A percentile compares a stretch with the other conserved stretches of the same genome.
phyloP scores from a whole-genome alignment of 2,888 invertebrate species.

The Eutolmus rufibarbis region DNA sequence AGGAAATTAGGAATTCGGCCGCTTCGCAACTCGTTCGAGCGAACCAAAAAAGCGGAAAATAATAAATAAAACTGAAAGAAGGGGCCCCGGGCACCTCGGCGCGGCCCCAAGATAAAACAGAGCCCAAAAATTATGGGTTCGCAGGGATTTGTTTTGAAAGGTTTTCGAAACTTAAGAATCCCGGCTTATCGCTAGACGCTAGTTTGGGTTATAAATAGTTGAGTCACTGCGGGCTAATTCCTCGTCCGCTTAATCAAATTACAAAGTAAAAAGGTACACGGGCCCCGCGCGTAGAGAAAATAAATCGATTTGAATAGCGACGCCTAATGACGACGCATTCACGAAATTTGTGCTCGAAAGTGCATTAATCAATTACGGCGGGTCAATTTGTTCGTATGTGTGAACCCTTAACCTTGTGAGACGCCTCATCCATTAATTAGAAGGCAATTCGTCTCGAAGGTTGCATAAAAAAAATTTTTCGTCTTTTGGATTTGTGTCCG shows the following conservation, averaged over 20 bases:
- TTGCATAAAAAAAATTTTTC: not conserved
- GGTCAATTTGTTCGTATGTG: conserved; percentile 21
- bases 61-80: not conserved
- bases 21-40: not conserved
- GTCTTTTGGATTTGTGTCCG: not conserved
- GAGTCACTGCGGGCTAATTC: not conserved
- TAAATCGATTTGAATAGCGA: not conserved
- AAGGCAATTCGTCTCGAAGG: conserved; percentile 17
- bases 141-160: conserved; percentile 25
- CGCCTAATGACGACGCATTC: conserved; percentile 1
- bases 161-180: not conserved
- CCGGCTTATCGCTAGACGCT: not conserved
- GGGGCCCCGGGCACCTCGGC: not conserved
- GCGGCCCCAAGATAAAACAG: not conserved
- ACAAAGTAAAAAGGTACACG: not conserved
- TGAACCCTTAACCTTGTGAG: conserved; percentile 21
- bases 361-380: conserved; percentile 32
- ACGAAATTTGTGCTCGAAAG: conserved; percentile 1
- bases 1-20: conserved; percentile 23
- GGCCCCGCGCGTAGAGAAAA: not conserved
- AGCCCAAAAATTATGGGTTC: conserved; percentile 18
- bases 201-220: not conserved
- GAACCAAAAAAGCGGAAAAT: not conserved
- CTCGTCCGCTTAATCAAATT: conserved; percentile 21
- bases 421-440: conserved; percentile 30